Conservation (phyloP, 1,140 invertebrate genomes). For the Oedothorax gibbosus region DNA sequence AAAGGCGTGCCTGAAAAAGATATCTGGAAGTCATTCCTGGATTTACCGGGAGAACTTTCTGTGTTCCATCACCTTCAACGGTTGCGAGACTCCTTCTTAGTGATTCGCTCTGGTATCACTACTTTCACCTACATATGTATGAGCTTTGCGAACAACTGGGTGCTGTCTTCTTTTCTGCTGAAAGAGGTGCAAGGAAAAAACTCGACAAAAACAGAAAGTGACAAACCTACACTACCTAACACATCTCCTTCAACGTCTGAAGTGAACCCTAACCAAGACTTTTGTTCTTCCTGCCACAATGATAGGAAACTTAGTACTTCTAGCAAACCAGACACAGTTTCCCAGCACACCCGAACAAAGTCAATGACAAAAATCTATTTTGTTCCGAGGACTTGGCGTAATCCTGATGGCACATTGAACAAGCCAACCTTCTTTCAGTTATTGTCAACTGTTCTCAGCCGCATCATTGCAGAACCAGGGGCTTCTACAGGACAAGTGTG, state of each 20-base stretch:
- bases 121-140: constrained; percentile 69
- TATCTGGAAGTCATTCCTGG: constrained; percentile 3
- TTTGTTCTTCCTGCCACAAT: not conserved
- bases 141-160: constrained; percentile 72
- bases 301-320: not conserved
- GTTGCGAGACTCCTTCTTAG: not conserved
- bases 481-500: constrained; percentile 64
- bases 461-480: constrained; percentile 70
- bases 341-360: not conserved
- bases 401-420: constrained; percentile 80
- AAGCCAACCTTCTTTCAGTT: constrained; percentile 71
- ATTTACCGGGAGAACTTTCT: not conserved
- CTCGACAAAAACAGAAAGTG: not conserved
- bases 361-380: constrained; percentile 45
- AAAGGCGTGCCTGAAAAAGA: constrained; percentile 35
- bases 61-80: constrained; percentile 14
- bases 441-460: constrained; percentile 20
- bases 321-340: not conserved
- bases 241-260: not conserved
- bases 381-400: constrained; percentile 76
- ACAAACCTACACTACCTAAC: not conserved
- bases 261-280: not conserved
- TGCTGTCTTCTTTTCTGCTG: constrained; percentile 61
- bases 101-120: constrained; percentile 56
- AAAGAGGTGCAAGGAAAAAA: not conserved